These are phyloP conservation scores for Choristoneura rosaceana DNA, from an alignment of 2,888 invertebrate species.

Conservation along the genomic window DNA sequence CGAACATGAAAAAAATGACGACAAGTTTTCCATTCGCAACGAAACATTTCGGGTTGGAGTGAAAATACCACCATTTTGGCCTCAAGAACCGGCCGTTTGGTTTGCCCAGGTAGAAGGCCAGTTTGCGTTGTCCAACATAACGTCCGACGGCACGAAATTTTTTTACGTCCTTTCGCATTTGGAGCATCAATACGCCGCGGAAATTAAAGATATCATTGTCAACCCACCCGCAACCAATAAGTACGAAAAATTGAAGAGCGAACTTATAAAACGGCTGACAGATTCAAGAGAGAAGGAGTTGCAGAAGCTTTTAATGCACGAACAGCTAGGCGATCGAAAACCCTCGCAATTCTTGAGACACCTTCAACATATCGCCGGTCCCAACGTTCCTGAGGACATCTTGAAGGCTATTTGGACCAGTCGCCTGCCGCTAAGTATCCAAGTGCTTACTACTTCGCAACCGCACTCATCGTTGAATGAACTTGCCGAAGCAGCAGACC, in stretches of 20 bases:
- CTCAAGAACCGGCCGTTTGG: not conserved
- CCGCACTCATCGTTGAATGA: not conserved
- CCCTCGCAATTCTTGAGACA: not conserved
- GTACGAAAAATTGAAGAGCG: not conserved
- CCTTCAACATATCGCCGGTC: not conserved
- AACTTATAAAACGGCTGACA: not conserved
- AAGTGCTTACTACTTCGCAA: too few relatives aligned
- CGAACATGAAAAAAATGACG: too few relatives aligned
- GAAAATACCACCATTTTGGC: not conserved
- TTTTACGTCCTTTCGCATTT: not conserved
- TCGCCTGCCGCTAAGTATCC: too few relatives aligned
- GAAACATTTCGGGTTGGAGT: too few relatives aligned
- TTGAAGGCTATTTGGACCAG: too few relatives aligned
- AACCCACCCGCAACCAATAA: not conserved
- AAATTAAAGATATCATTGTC: conserved; percentile 1
- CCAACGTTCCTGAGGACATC: not conserved
- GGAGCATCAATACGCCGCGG: not conserved
- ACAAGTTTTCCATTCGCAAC: too few relatives aligned
- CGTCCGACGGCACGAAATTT: not conserved
- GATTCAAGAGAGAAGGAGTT: not conserved
- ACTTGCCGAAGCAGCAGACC: not conserved
- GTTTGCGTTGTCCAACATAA: not conserved
- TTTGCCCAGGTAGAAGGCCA: not conserved
- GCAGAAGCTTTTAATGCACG: not conserved
- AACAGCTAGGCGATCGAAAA: not conserved